A percentile compares a stretch with the other conserved stretches of the same genome.
phyloP scores from a whole-genome alignment of 2,113 vertebrate genomes.

The Thomomys bottae region DNA sequence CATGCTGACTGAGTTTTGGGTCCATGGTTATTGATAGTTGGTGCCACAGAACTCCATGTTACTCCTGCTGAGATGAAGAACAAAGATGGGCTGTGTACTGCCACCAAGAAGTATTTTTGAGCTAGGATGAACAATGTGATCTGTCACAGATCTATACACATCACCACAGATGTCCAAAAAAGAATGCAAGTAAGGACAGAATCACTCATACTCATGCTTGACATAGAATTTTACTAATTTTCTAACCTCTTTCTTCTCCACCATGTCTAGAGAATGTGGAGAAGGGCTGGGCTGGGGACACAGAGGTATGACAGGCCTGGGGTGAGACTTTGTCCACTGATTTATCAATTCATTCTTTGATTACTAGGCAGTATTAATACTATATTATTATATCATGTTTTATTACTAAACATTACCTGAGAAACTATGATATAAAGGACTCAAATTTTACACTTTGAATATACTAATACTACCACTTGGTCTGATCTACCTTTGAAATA shows the following conservation, averaged over 20 bases:
- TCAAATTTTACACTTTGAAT: slow-evolving; percentile 7
- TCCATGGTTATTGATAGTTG: neutral
- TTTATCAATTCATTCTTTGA: neutral
- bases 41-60: neutral
- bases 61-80: neutral
- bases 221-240: neutral
- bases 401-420: neutral
- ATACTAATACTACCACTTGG: neutral
- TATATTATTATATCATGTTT: no score
- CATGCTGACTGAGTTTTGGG: neutral
- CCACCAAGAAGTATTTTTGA: neutral
- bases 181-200: neutral
- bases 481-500: neutral
- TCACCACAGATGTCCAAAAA: neutral
- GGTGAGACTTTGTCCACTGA: neutral
- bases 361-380: no score
- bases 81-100: neutral
- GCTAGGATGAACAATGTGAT: neutral
- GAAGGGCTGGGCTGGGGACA: neutral
- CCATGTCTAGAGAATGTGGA: accelerated
- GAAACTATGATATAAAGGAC: neutral
- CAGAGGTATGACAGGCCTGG: neutral
- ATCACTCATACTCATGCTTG: slow-evolving; percentile 15
- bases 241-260: neutral
- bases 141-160: neutral